Percentiles rank a stretch among this genome's conserved stretches.
Evolutionary conservation across 2,797 vertebrate species (phyloP).

Genomic region (Simalia tracyae): DNA sequence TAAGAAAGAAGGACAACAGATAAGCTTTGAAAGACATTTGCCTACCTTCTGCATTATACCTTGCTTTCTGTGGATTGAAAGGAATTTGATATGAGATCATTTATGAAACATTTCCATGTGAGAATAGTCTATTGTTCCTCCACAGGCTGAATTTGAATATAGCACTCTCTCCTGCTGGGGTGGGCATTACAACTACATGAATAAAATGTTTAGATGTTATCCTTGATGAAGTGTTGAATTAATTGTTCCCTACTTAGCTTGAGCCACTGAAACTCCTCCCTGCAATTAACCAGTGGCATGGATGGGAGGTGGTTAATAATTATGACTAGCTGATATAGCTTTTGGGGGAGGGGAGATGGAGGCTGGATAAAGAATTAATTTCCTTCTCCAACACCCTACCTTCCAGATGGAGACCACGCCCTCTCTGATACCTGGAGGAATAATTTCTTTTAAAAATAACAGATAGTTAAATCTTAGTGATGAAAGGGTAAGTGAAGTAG

Average conservation of each 20-base stretch:
- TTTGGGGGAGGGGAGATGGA: neutral
- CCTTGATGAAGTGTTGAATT: no score
- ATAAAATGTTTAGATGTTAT: neutral
- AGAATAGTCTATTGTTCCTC: neutral
- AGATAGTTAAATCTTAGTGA: neutral
- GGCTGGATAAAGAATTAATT: neutral
- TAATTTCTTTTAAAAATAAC: neutral
- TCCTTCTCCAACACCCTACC: no score
- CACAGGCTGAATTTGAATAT: neutral
- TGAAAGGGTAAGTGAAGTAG: neutral
- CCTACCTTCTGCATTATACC: neutral
- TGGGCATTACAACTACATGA: neutral
- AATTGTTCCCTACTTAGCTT: no score
- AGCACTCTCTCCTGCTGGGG: neutral
- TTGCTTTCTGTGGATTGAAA: neutral
- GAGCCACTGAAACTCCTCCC: no score
- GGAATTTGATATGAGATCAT: neutral
- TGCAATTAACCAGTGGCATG: no score
- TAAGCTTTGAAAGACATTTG: neutral
- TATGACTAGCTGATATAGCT: neutral
- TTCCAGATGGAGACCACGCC: neutral
- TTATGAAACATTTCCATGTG: constrained; percentile 3
- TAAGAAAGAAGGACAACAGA: neutral
- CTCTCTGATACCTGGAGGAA: no score
- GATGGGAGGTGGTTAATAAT: no score